Evolutionary conservation across 2,888 invertebrate species (phyloP), one percentile per base, ranked within the genome.

Genomic region (Protodeltote pygarga): DNA sequence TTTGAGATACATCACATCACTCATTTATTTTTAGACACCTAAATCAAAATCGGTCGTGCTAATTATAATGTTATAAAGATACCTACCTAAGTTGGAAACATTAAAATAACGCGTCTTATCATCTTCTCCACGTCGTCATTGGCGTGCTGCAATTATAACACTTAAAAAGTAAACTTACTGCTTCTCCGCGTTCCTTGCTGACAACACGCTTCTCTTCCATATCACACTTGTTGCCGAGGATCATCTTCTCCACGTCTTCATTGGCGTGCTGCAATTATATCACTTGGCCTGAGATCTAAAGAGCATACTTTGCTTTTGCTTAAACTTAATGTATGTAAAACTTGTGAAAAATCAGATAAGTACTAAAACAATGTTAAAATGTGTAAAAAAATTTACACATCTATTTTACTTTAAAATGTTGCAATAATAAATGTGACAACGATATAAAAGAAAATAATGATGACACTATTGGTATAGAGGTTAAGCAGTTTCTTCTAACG

Each of bases 211-310:
- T 98, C 77, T 98, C 98, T 73, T 97, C 96, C 97, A 98, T 97
- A 93, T 99, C 99, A 94, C 98, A 98, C 93, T 99, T 99, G 90
- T 99, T 99, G 62, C 98, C 99, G 75, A 99, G 93, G 75, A 99
- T 98, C 98, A 99, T 98, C 92, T 98, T 98, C 84, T 99, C 98
- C 39, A 99, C 98, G 93, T 99, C 98, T 92, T 98, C 98, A 92
- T 98, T 98, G 14, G 98, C 98, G 89, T 98, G 98, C 98, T 98
- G 80, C 89, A 92, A 73, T 34, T 2, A 44, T 5, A 19, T 44
- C 9, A 32, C 37, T 23, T 13, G 16, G n/a, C n/a, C 10, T 17
- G 23, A 24, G 31, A 4, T 35, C 6, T 44, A 31, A 13, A 38
- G 21, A n/a, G 29, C 2, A 1, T 0, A 17, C 8, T 5, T 16